Percentiles rank a stretch among this genome's conserved stretches.
Evolutionary conservation across 1,140 invertebrate species (phyloP).

Genomic region (Subanguina moxae): DNA sequence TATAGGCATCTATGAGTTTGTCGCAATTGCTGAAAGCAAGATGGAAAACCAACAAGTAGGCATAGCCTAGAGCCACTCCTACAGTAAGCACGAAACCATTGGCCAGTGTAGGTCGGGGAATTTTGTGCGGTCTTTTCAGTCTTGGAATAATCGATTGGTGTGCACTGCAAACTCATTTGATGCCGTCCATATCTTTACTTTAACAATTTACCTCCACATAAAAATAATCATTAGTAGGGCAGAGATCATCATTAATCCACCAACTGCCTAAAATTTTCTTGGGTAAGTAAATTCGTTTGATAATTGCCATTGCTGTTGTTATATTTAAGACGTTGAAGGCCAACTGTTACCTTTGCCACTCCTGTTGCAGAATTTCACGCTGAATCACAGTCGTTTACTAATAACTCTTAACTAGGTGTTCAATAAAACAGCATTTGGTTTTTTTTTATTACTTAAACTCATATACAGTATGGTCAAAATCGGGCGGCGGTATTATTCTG

Average conservation of each 20-base stretch:
- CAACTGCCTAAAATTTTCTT: slow-evolving; percentile 11
- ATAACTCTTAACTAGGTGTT: not conserved
- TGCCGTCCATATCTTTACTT: slow-evolving; percentile 20
- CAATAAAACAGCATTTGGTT: not conserved
- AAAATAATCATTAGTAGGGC: slow-evolving; percentile 50
- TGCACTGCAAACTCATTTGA: slow-evolving; percentile 22
- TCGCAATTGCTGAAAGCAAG: slow-evolving; percentile 47
- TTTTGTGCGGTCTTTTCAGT: slow-evolving; percentile 51
- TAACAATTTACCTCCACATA: slow-evolving; percentile 23
- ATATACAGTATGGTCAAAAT: too few species aligned
- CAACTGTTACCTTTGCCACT: not conserved
- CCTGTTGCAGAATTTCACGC: not conserved
- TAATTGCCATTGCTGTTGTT: not conserved
- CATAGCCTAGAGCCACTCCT: slow-evolving; percentile 54
- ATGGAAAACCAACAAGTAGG: slow-evolving; percentile 20
- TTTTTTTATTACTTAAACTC: not conserved
- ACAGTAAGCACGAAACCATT: slow-evolving; percentile 52
- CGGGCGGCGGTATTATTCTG: too few species aligned
- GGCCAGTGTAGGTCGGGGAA: slow-evolving; percentile 54
- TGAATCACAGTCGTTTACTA: slow-evolving; percentile 2
- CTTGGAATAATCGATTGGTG: slow-evolving; percentile 18
- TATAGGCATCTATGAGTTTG: slow-evolving; percentile 55
- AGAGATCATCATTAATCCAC: slow-evolving; percentile 35
- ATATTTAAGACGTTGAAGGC: not conserved
- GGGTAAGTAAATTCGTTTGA: too few species aligned